Base-by-base conservation (phyloP, 1,140 invertebrate species). In the Gonioctena quinquepunctata region DNA sequence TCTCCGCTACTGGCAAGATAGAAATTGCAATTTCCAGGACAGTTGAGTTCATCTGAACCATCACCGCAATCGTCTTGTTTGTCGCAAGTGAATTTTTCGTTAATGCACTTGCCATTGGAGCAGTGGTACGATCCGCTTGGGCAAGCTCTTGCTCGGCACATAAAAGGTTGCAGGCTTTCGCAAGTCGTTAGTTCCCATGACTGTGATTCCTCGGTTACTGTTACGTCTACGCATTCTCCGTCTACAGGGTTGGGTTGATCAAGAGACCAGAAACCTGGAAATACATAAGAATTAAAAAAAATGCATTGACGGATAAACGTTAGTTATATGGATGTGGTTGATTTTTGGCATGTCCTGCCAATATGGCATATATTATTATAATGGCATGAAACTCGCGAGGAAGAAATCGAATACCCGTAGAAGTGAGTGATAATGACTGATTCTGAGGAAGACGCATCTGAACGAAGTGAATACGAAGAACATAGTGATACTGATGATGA, bases 1-100 rank as follows among this genome's bases (percentile, higher is more conserved):
- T 97, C 96, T n/a, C 94, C 94, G 77, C 94, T 95, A 72, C 94
- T 95, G 11, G 93, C 94, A 89, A 96, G 93, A 78, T 97, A 96
- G 81, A 89, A 96, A 80, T 96, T 93, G 82, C 96, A 98, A 70
- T 93, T 91, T 16, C 87, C 85, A 50, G 94, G 88, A 79, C 96
- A 97, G 80, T 96, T 94, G 70, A 96, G 87, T 87, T 97, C 96
- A 83, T 97, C 95, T 5, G 93, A 95, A 71, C 87, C 90, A 84
- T 97, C 96, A 21, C 94, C 95, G 79, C 96, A 97, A 81, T 97
- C 96, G 80, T 97, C 92, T 85, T 95, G 91, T 79, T 94, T 94
- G 83, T 97, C 95, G 83, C 95, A 97, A 82, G 90, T 90, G 85
- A 96, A 97, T 56, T 91, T 92, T 76, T 90, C 87, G 82, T 96